Percentiles rank a stretch among this genome's conserved stretches.
Evolutionary conservation across 2,888 invertebrate species (phyloP).

Genomic region (Meteorus cinctellus): DNA sequence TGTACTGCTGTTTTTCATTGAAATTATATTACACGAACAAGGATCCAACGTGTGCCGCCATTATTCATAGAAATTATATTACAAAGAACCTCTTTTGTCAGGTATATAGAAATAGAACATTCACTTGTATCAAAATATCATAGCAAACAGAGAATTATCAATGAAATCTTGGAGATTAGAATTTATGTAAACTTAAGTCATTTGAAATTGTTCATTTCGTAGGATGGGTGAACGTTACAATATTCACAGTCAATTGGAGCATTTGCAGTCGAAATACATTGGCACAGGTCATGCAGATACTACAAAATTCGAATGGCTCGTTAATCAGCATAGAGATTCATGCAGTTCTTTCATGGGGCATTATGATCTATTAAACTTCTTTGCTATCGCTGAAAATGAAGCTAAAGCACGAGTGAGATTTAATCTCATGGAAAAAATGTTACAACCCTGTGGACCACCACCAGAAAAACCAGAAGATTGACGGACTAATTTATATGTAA

Average conservation of each 20-base stretch:
- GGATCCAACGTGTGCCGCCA: too few relatives aligned
- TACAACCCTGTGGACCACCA: constrained; percentile 99
- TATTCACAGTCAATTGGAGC: constrained; percentile 98
- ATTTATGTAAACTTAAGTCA: constrained; percentile 9
- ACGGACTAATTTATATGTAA: constrained; percentile 51
- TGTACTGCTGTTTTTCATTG: too few relatives aligned
- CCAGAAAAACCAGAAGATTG: constrained; percentile 96
- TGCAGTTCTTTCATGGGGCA: constrained; percentile 97
- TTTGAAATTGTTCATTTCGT: neutral
- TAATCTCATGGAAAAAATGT: constrained; percentile 97
- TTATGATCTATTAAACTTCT: constrained; percentile 94
- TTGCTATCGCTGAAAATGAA: constrained; percentile 97
- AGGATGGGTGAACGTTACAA: constrained; percentile 98
- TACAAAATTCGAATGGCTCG: constrained; percentile 96
- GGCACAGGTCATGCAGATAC: constrained; percentile 99
- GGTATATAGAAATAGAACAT: too few relatives aligned
- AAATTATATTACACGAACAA: too few relatives aligned
- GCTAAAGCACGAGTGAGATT: constrained; percentile 96
- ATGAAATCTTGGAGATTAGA: constrained; percentile 2
- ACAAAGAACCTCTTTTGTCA: too few relatives aligned
- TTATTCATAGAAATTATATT: too few relatives aligned
- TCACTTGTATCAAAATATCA: too few relatives aligned
- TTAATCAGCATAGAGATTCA: constrained; percentile 98
- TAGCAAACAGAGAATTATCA: too few relatives aligned
- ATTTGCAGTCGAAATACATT: constrained; percentile 99